These are phyloP conservation scores for Adelges cooleyi DNA, from an alignment of 1,140 invertebrate species.

Conservation along the genomic window DNA sequence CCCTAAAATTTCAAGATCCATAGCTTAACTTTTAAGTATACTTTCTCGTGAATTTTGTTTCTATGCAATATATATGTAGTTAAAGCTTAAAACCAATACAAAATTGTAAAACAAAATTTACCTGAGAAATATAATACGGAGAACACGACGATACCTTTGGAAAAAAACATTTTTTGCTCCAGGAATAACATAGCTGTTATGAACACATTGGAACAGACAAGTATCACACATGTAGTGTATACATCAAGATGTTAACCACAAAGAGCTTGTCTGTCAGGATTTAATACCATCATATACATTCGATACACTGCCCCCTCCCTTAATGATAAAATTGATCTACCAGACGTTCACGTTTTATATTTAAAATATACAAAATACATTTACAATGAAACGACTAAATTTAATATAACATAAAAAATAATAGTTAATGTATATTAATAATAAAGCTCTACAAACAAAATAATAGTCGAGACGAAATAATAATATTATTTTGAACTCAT, in stretches of 20 bases:
- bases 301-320: background rate
- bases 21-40: no score
- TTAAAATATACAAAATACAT: background rate
- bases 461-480: background rate
- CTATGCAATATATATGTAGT: no score
- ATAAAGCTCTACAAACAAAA: background rate
- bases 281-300: slow-evolving; percentile 6
- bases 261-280: slow-evolving; percentile 10
- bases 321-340: background rate
- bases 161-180: background rate
- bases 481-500: no score
- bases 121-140: background rate
- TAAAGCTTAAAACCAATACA: no score
- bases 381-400: background rate
- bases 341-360: background rate
- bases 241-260: slow-evolving; percentile 1
- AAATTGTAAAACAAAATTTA: background rate
- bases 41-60: no score
- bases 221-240: background rate
- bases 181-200: background rate
- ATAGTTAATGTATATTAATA: background rate
- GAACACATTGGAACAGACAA: no score
- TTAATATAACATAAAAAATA: background rate
- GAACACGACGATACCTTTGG: background rate
- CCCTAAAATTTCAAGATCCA: no score